phyloP scores from a whole-genome alignment of 1,140 invertebrate genomes.

The Sminthurinus signatus region DNA sequence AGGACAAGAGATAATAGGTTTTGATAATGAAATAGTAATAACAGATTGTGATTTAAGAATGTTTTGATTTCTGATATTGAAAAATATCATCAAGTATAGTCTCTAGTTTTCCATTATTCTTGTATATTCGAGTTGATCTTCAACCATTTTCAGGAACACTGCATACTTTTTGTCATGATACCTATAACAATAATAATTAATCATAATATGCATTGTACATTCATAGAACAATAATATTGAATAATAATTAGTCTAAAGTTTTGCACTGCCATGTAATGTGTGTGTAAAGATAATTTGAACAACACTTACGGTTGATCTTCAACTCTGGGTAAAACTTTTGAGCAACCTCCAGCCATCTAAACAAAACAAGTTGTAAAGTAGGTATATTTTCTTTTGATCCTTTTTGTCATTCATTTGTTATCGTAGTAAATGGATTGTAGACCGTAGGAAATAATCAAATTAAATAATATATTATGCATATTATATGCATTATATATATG shows the following conservation, averaged over 20 bases:
- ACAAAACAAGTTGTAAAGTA: constrained; percentile 8
- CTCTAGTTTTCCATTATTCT: constrained; percentile 69
- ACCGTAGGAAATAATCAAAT: too few species aligned
- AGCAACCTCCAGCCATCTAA: constrained; percentile 36
- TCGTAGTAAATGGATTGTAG: too few species aligned
- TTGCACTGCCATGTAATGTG: not conserved
- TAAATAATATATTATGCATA: too few species aligned
- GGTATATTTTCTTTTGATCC: not conserved
- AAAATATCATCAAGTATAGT: too few species aligned
- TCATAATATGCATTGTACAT: too few species aligned
- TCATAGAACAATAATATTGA: constrained; percentile 23
- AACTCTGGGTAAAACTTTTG: constrained; percentile 13
- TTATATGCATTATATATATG: too few species aligned
- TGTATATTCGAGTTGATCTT: constrained; percentile 68
- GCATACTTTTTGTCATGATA: constrained; percentile 74
- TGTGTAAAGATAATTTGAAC: not conserved
- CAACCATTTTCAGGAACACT: constrained; percentile 73
- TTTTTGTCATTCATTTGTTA: not conserved
- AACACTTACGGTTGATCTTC: constrained; percentile 13
- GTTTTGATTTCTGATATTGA: too few species aligned
- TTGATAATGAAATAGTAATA: too few species aligned
- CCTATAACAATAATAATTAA: constrained; percentile 51
- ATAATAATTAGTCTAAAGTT: not conserved
- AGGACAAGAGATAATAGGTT: too few species aligned
- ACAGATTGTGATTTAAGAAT: too few species aligned